phyloP scores from a whole-genome alignment of 2,888 invertebrate genomes.

The Heteromyza rotundicornis region DNA sequence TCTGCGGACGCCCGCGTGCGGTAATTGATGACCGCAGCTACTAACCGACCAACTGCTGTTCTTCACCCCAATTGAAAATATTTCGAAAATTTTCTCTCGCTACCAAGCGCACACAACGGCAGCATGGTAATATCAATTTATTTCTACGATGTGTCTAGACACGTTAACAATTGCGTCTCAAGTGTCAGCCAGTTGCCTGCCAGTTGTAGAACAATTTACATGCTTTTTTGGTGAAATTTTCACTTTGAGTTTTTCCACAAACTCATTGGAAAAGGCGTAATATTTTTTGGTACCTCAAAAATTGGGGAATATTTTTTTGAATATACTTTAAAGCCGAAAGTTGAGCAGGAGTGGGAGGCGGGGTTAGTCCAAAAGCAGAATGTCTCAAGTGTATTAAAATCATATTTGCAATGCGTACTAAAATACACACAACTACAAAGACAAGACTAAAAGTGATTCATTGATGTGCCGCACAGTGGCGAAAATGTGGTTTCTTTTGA shows the following conservation, averaged over 20 bases:
- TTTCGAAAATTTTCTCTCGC: background rate
- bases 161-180: conserved; percentile 8
- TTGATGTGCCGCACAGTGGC: background rate
- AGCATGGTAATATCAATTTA: background rate
- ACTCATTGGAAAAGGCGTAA: no score
- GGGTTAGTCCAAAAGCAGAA: background rate
- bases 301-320: no score
- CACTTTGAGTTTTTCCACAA: no score
- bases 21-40: conserved; percentile 18
- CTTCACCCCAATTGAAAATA: conserved; percentile 15
- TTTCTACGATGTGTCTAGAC: conserved; percentile 9
- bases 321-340: no score
- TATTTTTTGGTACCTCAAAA: no score
- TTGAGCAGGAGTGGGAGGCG: background rate
- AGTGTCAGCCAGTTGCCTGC: background rate
- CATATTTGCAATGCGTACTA: background rate
- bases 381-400: background rate
- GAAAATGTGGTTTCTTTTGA: no score
- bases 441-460: background rate
- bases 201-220: no score
- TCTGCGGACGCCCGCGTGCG: conserved; percentile 3
- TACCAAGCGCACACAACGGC: no score
- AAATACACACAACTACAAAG: background rate
- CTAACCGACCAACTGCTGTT: background rate
- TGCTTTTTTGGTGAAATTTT: no score